phyloP scores from a whole-genome alignment of 2,797 vertebrate species.

The Simalia tracyae region DNA sequence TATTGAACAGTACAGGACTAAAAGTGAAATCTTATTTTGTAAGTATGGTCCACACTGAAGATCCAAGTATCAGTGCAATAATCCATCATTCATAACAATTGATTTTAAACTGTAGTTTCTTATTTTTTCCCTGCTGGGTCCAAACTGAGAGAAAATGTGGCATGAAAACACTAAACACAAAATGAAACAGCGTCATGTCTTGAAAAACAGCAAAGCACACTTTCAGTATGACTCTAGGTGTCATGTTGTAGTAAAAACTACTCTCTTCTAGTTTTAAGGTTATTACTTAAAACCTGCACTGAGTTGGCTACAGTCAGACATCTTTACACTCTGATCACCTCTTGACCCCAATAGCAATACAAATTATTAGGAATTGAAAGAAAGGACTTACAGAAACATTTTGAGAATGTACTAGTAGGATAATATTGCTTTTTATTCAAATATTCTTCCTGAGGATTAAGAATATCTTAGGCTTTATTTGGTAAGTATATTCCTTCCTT shows the following conservation, averaged over 20 bases:
- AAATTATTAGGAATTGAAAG: slow-evolving; percentile 47
- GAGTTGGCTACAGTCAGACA: slow-evolving; percentile 43
- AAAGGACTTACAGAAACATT: slow-evolving; percentile 56
- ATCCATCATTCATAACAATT: not conserved
- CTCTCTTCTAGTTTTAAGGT: slow-evolving; percentile 37
- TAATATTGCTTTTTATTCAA: slow-evolving; percentile 61
- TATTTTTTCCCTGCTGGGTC: not conserved
- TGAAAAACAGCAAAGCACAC: not conserved
- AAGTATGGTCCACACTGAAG: not conserved
- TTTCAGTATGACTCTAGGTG: not conserved
- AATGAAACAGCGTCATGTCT: slow-evolving; percentile 27
- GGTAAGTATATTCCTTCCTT: slow-evolving; percentile 64
- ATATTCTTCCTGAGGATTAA: slow-evolving; percentile 59
- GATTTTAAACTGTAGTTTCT: not conserved
- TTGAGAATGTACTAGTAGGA: slow-evolving; percentile 60
- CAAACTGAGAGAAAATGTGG: not conserved
- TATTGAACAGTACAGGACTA: not conserved
- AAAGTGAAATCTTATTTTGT: not conserved
- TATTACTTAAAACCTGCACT: slow-evolving; percentile 53
- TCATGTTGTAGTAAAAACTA: slow-evolving; percentile 10
- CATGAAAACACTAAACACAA: slow-evolving; percentile 26
- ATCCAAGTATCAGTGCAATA: not conserved
- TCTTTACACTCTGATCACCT: slow-evolving; percentile 44
- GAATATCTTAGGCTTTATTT: slow-evolving; percentile 59
- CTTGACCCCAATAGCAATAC: slow-evolving; percentile 51